phyloP scores from a whole-genome alignment of 2,797 vertebrate species.

The Lepilemur ruficaudatus region DNA sequence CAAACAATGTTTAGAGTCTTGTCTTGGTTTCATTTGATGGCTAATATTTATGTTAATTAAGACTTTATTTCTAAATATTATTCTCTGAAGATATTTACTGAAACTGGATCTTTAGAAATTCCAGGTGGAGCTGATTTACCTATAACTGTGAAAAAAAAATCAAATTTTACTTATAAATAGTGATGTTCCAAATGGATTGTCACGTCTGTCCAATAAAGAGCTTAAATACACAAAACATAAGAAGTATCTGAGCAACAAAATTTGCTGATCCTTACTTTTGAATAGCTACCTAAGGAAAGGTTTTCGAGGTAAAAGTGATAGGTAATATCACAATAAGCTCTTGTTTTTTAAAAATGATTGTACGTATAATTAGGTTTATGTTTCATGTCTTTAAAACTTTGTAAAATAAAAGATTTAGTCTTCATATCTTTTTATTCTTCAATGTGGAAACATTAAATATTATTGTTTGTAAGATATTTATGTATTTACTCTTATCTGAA shows the following conservation, averaged over 20 bases:
- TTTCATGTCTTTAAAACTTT: constrained; percentile 23
- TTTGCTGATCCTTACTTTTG: neutral
- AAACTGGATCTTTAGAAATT: constrained; percentile 37
- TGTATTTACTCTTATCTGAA: constrained; percentile 10
- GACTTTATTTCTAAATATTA: constrained; percentile 41
- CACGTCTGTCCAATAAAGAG: neutral
- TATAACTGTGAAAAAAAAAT: neutral
- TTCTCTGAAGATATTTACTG: constrained; percentile 48
- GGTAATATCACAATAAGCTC: neutral
- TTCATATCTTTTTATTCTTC: constrained; percentile 21
- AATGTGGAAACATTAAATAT: constrained; percentile 27
- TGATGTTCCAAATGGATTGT: neutral
- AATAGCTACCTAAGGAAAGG: neutral
- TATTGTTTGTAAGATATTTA: neutral
- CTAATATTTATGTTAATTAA: constrained; percentile 15
- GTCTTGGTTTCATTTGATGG: neutral
- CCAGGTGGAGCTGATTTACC: neutral
- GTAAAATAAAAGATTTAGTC: constrained; percentile 63
- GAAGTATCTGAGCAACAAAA: neutral
- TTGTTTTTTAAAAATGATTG: constrained; percentile 35
- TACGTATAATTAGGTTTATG: constrained; percentile 18
- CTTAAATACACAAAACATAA: neutral
- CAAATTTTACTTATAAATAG: neutral
- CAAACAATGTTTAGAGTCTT: constrained; percentile 29
- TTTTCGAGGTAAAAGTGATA: constrained; percentile 20